Evolutionary conservation across 2,797 vertebrate species (phyloP).

Genomic region (Cheracebus regulus): DNA sequence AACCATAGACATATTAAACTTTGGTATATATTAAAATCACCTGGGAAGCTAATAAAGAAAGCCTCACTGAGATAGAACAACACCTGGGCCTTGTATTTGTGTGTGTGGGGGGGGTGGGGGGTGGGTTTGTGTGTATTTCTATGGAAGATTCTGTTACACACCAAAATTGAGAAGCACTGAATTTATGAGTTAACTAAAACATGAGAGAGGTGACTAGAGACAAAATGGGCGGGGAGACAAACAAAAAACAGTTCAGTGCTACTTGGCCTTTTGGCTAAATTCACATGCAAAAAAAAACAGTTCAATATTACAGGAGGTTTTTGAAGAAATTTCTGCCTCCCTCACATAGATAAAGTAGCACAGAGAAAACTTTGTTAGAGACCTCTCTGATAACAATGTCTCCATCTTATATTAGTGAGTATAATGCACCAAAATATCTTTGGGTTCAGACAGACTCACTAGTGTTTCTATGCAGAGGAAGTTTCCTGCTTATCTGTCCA

Average conservation of each 20-base stretch:
- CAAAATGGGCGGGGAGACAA: not conserved
- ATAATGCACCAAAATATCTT: not conserved
- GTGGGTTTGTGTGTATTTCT: not conserved
- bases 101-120: too few species aligned
- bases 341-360: not conserved
- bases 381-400: not conserved
- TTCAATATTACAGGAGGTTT: not conserved
- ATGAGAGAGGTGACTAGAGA: not conserved
- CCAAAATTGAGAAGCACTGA: not conserved
- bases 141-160: not conserved
- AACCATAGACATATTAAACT: not conserved
- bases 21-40: not conserved
- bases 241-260: not conserved
- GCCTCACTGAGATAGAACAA: not conserved
- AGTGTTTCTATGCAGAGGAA: not conserved
- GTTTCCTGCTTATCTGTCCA: not conserved
- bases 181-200: not conserved
- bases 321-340: not conserved
- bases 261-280: too few species aligned
- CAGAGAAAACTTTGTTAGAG: not conserved
- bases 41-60: not conserved
- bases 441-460: not conserved
- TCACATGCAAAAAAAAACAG: not conserved
- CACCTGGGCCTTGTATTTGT: not conserved
- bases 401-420: not conserved